A percentile compares a stretch with the other conserved stretches of the same genome.
phyloP scores from a whole-genome alignment of 2,888 invertebrate species.

The Tromatobia lineatoria region DNA sequence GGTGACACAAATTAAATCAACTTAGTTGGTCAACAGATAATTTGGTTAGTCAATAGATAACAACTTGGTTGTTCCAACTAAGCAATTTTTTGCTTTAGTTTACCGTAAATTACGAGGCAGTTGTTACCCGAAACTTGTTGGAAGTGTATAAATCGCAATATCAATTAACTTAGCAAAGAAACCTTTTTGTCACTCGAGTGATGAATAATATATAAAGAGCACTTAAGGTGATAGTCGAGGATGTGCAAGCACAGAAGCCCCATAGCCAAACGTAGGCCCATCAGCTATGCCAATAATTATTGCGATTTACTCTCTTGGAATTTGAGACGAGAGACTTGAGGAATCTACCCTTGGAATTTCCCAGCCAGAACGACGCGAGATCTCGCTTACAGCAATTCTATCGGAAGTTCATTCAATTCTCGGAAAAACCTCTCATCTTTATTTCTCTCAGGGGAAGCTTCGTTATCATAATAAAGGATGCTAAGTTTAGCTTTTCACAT shows the following conservation, averaged over 20 bases:
- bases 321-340: slow-evolving; percentile 16
- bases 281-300: slow-evolving; percentile 47
- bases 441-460: neutral
- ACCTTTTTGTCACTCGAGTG: neutral
- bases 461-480: neutral
- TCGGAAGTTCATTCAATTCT: slow-evolving; percentile 36
- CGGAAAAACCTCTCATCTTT: neutral
- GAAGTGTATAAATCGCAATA: neutral
- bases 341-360: slow-evolving; percentile 38
- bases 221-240: neutral
- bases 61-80: too few species aligned
- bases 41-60: too few species aligned
- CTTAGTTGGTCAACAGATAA: too few species aligned
- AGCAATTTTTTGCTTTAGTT: too few species aligned
- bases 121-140: neutral
- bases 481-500: too few species aligned
- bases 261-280: slow-evolving; percentile 21
- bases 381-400: neutral
- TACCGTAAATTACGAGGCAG: neutral
- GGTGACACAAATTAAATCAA: too few species aligned
- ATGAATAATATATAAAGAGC: neutral
- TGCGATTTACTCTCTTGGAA: slow-evolving; percentile 21
- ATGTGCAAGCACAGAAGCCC: slow-evolving; percentile 3
- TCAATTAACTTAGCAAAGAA: slow-evolving; percentile 8
- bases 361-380: neutral